Evolutionary conservation across 1,140 invertebrate species (phyloP).

Genomic region (Dendroctonus valens): DNA sequence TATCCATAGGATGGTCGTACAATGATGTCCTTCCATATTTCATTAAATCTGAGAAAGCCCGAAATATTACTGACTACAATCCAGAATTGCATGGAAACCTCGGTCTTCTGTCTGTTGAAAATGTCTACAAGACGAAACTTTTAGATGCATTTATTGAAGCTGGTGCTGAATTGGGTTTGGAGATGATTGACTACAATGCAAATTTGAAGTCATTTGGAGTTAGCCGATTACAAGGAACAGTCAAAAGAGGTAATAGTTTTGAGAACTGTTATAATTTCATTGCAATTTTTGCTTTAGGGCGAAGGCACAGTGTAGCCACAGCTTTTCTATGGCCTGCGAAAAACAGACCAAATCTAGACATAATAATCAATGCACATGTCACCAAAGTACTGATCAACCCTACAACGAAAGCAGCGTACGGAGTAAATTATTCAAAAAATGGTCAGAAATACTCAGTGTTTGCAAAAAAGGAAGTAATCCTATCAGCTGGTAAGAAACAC

Average conservation of each 20-base stretch:
- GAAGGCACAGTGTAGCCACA: constrained; percentile 54
- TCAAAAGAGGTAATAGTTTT: too few species aligned
- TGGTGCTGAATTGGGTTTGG: constrained; percentile 58
- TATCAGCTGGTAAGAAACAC: too few species aligned
- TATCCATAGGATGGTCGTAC: constrained; percentile 52
- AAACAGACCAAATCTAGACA: constrained; percentile 63
- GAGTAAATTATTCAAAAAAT: too few species aligned
- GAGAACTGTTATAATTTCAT: too few species aligned
- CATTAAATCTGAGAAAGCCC: constrained; percentile 55
- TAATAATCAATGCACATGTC: constrained; percentile 39
- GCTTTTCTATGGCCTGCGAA: constrained; percentile 58
- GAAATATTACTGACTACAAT: constrained; percentile 44
- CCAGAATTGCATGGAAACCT: not conserved
- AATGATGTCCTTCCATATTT: constrained; percentile 52
- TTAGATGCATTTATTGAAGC: constrained; percentile 62
- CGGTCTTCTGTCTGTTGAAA: constrained; percentile 59
- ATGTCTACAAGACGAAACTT: constrained; percentile 54
- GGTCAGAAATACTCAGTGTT: too few species aligned
- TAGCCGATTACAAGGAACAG: too few species aligned
- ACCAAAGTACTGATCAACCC: too few species aligned
- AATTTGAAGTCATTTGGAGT: constrained; percentile 55
- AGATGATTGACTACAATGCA: constrained; percentile 42
- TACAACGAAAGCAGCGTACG: too few species aligned
- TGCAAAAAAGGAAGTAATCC: too few species aligned
- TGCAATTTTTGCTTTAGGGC: not conserved